These are phyloP conservation scores for Riparia riparia DNA, from an alignment of 2,113 vertebrate species.

Conservation along the genomic window DNA sequence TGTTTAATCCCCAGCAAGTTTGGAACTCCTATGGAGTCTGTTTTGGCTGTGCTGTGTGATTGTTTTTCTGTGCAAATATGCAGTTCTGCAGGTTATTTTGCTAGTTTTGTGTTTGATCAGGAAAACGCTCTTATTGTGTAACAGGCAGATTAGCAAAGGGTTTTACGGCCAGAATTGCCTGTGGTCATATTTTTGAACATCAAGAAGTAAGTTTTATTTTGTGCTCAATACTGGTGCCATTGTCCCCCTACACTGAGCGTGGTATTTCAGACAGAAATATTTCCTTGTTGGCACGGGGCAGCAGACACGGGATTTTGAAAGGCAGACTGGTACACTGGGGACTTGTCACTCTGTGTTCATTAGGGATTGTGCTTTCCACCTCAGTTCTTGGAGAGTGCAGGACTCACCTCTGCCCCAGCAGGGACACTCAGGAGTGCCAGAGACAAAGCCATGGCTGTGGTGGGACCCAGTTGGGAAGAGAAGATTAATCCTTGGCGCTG, in stretches of 20 bases:
- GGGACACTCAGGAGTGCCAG: not conserved
- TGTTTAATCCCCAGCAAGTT: conserved; percentile 20
- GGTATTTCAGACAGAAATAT: not conserved
- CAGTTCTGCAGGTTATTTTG: conserved; percentile 43
- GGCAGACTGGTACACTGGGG: not conserved
- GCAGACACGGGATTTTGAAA: not conserved
- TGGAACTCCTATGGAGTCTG: conserved; percentile 20
- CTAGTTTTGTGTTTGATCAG: not conserved
- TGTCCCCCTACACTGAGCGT: not conserved
- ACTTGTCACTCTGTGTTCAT: not conserved
- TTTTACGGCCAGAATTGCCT: not conserved
- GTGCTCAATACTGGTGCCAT: not conserved
- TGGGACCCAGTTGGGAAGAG: not conserved
- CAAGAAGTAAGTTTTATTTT: not conserved
- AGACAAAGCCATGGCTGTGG: not conserved
- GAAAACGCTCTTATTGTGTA: not conserved
- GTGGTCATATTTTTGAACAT: not conserved
- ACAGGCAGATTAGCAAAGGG: not conserved
- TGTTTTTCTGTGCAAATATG: conserved; percentile 44
- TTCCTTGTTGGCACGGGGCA: not conserved
- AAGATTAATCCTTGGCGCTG: not conserved
- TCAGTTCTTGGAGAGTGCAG: not conserved
- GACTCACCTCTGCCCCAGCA: not conserved
- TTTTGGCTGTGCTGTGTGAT: conserved; percentile 24
- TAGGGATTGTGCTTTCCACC: not conserved